Evolutionary conservation across 2,888 invertebrate genomes (phyloP).

Genomic region (Xestia c-nigrum): DNA sequence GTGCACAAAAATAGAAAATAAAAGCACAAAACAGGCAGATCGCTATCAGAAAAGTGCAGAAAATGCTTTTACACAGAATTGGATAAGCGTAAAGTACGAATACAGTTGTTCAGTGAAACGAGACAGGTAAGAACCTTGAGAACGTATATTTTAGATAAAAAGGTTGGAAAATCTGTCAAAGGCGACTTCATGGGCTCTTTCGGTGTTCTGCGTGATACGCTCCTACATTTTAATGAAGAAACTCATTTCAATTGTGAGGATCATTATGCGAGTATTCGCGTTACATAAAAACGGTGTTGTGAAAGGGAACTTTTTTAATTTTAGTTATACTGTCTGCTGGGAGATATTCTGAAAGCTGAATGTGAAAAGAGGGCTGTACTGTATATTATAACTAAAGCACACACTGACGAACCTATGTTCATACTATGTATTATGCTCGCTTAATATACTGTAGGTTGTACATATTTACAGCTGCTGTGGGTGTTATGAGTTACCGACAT

Average conservation of each 20-base stretch:
- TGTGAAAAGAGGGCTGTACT: conserved; percentile 34
- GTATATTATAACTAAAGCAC: conserved; percentile 30
- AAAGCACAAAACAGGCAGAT: conserved; percentile 28
- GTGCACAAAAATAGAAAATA: conserved; percentile 33
- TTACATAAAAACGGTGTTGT: conserved; percentile 65
- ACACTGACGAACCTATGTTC: not conserved
- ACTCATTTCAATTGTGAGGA: conserved; percentile 70
- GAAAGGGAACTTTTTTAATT: conserved; percentile 72
- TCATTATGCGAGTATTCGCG: conserved; percentile 70
- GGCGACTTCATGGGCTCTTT: conserved; percentile 58
- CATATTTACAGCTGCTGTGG: not conserved
- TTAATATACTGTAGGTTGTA: not conserved
- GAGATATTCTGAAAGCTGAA: conserved; percentile 51
- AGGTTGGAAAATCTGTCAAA: conserved; percentile 56
- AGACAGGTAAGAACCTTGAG: conserved; percentile 23
- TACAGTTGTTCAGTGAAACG: conserved; percentile 18
- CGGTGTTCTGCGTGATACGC: conserved; percentile 53
- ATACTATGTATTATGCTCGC: no score
- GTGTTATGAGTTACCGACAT: conserved; percentile 3
- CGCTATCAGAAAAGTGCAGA: conserved; percentile 44
- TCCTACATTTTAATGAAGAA: conserved; percentile 71
- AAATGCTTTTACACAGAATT: conserved; percentile 42
- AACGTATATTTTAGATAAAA: conserved; percentile 31
- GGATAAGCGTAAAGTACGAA: conserved; percentile 31
- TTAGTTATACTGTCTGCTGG: conserved; percentile 62